These are phyloP conservation scores for Cyclura pinguis DNA, from an alignment of 2,797 vertebrate species.

Conservation along the genomic window DNA sequence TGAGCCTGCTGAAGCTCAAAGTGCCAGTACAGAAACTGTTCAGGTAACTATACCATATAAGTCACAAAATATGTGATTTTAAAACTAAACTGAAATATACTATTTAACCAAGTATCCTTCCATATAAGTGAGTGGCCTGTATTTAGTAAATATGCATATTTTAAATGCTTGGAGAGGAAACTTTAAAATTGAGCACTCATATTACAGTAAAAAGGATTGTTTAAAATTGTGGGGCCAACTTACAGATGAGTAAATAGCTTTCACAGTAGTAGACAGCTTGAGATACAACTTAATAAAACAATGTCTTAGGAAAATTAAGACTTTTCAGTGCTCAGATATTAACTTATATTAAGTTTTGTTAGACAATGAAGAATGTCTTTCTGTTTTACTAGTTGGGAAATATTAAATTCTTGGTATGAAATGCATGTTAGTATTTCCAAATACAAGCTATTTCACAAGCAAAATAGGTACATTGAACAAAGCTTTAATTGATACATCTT, in stretches of 20 bases:
- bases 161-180: not conserved
- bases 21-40: slow-evolving; percentile 79
- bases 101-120: not conserved
- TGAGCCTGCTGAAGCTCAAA: slow-evolving; percentile 86
- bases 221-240: not conserved
- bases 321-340: not conserved
- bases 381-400: not conserved
- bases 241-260: not conserved
- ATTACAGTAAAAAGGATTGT: not conserved
- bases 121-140: not conserved
- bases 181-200: not conserved
- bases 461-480: not conserved
- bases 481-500: not conserved
- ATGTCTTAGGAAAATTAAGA: not conserved
- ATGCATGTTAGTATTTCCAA: too few species aligned
- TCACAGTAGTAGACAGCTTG: not conserved
- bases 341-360: not conserved
- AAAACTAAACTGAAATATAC: not conserved
- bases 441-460: not conserved
- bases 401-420: too few species aligned
- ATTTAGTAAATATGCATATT: not conserved
- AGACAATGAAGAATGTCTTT: not conserved
- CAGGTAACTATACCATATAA: slow-evolving; percentile 81
- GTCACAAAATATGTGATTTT: not conserved
- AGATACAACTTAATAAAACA: not conserved